Evolutionary conservation across 2,888 invertebrate genomes (phyloP).

Genomic region (Andrena fulva): DNA sequence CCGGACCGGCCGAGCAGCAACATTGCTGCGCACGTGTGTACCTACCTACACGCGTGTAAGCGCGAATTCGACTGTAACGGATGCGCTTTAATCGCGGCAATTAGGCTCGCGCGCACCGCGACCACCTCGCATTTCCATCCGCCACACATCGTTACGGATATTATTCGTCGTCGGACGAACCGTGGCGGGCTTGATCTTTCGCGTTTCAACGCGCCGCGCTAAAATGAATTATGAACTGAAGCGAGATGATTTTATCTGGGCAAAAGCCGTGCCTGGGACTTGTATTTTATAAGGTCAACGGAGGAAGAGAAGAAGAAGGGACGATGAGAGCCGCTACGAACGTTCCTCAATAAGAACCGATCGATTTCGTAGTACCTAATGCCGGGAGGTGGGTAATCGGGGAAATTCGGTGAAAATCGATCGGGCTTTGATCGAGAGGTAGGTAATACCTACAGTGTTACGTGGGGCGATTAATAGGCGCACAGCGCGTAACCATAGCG

Average conservation of each 20-base stretch:
- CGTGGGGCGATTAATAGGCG: slow-evolving; percentile 10
- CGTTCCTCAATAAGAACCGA: too few species aligned
- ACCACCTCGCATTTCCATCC: not conserved
- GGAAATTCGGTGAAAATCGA: slow-evolving; percentile 50
- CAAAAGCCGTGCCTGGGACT: slow-evolving; percentile 34
- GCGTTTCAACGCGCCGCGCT: slow-evolving; percentile 20
- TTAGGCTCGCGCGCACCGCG: slow-evolving; percentile 19
- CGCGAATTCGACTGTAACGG: slow-evolving; percentile 41
- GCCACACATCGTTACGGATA: slow-evolving; percentile 16
- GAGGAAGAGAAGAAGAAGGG: not conserved
- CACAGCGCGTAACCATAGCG: slow-evolving; percentile 1
- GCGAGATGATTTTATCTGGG: slow-evolving; percentile 57
- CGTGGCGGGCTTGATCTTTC: slow-evolving; percentile 21
- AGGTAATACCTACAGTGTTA: not conserved
- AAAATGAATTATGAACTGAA: slow-evolving; percentile 57
- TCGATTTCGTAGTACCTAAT: not conserved
- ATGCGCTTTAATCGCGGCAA: slow-evolving; percentile 36
- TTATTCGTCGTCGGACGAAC: slow-evolving; percentile 16
- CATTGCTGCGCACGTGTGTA: slow-evolving; percentile 9
- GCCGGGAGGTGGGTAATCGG: not conserved
- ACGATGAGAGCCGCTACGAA: too few species aligned
- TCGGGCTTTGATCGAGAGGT: slow-evolving; percentile 14
- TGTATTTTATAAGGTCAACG: not conserved
- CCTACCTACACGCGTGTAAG: not conserved
- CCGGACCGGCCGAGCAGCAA: slow-evolving; percentile 20